Conservation (phyloP, 2,113 vertebrate genomes). For the Burhinus bistriatus region DNA sequence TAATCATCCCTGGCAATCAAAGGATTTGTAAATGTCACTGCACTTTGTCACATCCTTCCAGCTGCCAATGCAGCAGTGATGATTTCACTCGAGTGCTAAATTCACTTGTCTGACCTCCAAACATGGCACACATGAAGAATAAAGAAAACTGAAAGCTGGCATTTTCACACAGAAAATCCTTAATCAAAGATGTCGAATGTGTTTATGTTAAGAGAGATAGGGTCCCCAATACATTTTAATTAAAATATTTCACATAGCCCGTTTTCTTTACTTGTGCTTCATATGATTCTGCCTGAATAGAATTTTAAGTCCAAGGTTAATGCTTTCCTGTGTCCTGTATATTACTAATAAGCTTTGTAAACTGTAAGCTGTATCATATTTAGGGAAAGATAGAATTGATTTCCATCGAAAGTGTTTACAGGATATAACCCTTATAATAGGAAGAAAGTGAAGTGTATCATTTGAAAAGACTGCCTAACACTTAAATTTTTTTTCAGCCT, state of each 20-base stretch:
- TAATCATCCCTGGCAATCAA: constrained; percentile 33
- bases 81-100: not conserved
- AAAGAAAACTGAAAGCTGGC: not conserved
- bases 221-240: not conserved
- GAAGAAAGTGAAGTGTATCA: not conserved
- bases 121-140: not conserved
- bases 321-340: not conserved
- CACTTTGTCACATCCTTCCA: constrained; percentile 38
- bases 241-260: not conserved
- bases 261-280: not conserved
- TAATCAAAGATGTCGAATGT: not conserved
- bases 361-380: not conserved
- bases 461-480: not conserved
- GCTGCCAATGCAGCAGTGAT: not conserved
- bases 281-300: not conserved
- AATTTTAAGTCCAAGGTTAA: not conserved
- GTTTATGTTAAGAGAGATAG: not conserved
- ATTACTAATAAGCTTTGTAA: not conserved
- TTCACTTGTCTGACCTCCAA: constrained; percentile 44
- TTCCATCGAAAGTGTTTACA: not conserved
- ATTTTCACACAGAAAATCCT: constrained; percentile 12
- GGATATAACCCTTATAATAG: not conserved
- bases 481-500: not conserved
- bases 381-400: not conserved
- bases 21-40: constrained; percentile 66